phyloP scores from a whole-genome alignment of 2,113 vertebrate species.

The Sus scrofa region DNA sequence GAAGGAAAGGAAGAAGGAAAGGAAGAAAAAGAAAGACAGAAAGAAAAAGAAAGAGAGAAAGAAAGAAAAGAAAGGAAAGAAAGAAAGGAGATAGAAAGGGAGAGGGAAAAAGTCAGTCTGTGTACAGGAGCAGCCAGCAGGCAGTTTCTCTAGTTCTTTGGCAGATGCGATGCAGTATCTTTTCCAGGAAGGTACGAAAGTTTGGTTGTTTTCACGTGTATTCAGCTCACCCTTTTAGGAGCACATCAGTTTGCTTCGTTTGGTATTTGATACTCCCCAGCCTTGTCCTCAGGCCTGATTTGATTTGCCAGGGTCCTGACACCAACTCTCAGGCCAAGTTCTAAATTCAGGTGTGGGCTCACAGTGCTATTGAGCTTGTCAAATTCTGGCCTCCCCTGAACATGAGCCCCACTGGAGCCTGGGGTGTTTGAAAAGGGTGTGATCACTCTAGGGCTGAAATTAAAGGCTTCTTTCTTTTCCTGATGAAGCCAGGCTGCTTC shows the following conservation, averaged over 20 bases:
- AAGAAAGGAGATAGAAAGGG: neutral
- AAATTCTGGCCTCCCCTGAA: conserved; percentile 58
- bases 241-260: conserved; percentile 21
- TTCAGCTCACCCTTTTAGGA: conserved; percentile 34
- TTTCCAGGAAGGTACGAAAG: conserved; percentile 73
- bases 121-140: conserved; percentile 39
- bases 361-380: conserved; percentile 36
- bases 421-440: conserved; percentile 57
- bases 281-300: conserved; percentile 60
- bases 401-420: conserved; percentile 11
- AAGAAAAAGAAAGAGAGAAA: neutral
- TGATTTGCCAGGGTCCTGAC: conserved; percentile 63
- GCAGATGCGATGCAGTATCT: conserved; percentile 74
- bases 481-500: conserved; percentile 6
- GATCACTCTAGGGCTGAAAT: conserved; percentile 38
- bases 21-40: neutral
- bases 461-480: conserved; percentile 65
- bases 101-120: conserved; percentile 69
- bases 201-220: conserved; percentile 68
- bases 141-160: conserved; percentile 67
- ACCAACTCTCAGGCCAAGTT: conserved; percentile 48
- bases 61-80: neutral
- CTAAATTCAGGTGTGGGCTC: conserved; percentile 74
- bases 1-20: neutral
- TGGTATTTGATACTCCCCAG: conserved; percentile 61